phyloP scores from a whole-genome alignment of 2,888 invertebrate genomes.

The Blastobasis lacticolella region DNA sequence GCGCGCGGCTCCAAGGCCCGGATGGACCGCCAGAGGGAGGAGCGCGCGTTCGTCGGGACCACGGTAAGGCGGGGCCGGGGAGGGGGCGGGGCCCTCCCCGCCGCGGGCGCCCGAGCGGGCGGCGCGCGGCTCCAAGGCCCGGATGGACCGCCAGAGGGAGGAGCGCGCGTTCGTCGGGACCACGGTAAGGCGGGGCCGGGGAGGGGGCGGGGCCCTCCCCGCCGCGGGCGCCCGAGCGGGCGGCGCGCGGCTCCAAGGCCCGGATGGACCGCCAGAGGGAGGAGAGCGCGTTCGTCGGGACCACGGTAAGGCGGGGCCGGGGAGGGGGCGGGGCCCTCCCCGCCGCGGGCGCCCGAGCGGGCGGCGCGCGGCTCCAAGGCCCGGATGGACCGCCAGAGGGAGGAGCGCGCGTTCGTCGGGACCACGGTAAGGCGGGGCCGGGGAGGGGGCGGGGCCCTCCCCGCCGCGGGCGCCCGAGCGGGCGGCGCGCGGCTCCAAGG shows the following conservation, averaged over 20 bases:
- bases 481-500: conserved; percentile 10
- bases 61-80: too few species aligned
- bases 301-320: too few species aligned
- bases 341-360: conserved; percentile 65
- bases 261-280: too few species aligned
- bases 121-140: conserved; percentile 8
- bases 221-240: conserved; percentile 61
- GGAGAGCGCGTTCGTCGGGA: too few species aligned
- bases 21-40: too few species aligned
- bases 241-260: conserved; percentile 10
- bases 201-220: conserved; percentile 85
- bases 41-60: too few species aligned
- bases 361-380: conserved; percentile 10
- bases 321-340: conserved; percentile 84
- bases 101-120: conserved; percentile 62
- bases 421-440: too few species aligned
- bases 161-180: too few species aligned
- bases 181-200: too few species aligned
- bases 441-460: conserved; percentile 86
- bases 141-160: too few species aligned
- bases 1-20: conserved; percentile 6
- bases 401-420: too few species aligned
- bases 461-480: conserved; percentile 67
- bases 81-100: conserved; percentile 83
- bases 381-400: too few species aligned